phyloP scores from a whole-genome alignment of 2,113 vertebrate species.

The Lipotes vexillifer region DNA sequence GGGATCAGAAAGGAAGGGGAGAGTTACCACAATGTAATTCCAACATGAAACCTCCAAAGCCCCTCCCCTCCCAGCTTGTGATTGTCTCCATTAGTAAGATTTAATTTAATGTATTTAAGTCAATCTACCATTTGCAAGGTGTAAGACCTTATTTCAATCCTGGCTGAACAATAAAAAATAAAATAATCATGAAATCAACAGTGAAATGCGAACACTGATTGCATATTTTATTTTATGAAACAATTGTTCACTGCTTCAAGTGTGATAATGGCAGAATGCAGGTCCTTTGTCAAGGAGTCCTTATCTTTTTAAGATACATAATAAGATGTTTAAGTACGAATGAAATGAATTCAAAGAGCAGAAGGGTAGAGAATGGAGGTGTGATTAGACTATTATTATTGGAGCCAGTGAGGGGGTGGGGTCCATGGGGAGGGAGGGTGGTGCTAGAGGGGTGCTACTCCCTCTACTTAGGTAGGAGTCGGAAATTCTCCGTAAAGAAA shows the following conservation, averaged over 20 bases:
- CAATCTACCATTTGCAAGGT: background rate
- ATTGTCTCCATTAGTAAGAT: background rate
- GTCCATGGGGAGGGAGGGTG: no score
- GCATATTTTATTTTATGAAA: background rate
- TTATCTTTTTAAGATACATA: accelerated
- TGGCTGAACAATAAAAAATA: background rate
- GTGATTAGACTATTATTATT: accelerated
- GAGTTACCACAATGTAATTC: background rate
- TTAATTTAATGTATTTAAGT: background rate
- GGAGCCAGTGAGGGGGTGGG: background rate
- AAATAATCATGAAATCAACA: background rate
- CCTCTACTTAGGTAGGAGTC: accelerated
- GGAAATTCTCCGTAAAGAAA: background rate
- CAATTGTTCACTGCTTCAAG: background rate
- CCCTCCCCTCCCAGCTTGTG: background rate
- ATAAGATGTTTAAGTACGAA: background rate
- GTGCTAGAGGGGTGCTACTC: accelerated
- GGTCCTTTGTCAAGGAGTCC: background rate
- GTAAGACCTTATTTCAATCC: background rate
- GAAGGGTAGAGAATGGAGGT: no score
- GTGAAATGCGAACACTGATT: background rate
- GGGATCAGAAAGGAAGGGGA: no score
- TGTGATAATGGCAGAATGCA: accelerated
- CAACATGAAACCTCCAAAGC: background rate
- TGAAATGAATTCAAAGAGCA: background rate